phyloP scores from a whole-genome alignment of 2,797 vertebrate genomes.

The Borostomias antarcticus region DNA sequence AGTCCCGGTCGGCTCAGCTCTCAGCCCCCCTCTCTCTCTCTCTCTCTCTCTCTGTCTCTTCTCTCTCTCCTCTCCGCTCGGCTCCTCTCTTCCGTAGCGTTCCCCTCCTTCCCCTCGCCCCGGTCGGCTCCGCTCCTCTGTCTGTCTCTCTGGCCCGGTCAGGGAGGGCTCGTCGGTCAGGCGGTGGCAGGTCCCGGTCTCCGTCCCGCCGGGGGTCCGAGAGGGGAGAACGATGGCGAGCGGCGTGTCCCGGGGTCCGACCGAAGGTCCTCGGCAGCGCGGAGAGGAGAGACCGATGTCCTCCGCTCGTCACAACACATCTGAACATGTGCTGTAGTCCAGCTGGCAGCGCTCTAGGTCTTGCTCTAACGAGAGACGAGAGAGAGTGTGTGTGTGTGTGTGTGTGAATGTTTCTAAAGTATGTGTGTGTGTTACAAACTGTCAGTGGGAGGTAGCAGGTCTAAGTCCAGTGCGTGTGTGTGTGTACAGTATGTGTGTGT shows the following conservation, averaged over 20 bases:
- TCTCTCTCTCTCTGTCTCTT: conserved; percentile 24
- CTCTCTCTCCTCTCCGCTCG: conserved; percentile 36
- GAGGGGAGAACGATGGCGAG: conserved; percentile 5
- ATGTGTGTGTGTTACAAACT: conserved; percentile 3
- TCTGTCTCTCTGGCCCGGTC: background rate
- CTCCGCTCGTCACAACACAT: conserved; percentile 1
- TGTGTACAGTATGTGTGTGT: background rate
- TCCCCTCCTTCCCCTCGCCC: conserved; percentile 17
- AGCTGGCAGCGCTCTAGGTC: conserved; percentile 2
- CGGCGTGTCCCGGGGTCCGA: background rate
- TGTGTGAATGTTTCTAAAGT: conserved; percentile 9
- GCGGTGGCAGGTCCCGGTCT: background rate
- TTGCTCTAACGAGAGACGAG: background rate
- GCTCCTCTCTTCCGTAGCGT: conserved; percentile 1
- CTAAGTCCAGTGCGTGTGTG: conserved; percentile 29
- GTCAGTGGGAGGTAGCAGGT: conserved; percentile 1
- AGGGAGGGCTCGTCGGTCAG: background rate
- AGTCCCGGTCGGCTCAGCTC: too few species aligned
- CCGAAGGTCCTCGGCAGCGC: conserved; percentile 1
- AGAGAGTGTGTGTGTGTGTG: conserved; percentile 7
- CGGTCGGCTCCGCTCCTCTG: background rate
- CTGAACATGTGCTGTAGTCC: background rate
- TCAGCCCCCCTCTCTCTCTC: conserved; percentile 22
- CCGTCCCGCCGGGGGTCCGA: background rate
- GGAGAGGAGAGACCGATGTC: background rate